Base-by-base conservation (phyloP, 35 echinoderm and acorn worm species). In the Amphiura filiformis region DNA sequence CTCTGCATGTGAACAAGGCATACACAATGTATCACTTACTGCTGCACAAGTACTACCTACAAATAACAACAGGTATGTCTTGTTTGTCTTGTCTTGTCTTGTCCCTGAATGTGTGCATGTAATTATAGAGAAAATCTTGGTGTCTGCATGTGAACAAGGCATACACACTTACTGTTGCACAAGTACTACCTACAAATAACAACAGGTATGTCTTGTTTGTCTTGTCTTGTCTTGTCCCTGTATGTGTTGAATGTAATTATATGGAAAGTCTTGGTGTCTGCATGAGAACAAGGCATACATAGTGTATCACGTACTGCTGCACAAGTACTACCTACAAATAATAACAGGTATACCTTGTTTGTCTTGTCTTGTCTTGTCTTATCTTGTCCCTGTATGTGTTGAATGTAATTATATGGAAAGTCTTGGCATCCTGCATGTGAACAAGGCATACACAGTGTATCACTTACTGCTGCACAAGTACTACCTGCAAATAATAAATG, bases 11-110 rank as follows among this genome's bases (percentile, higher is more conserved):
- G 40, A 81, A 13, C 35, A 44, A 32, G 92, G 92, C 35, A 77
- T 94, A 26, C 92, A 94, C 33, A 61, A 90, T 39, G 82, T 94
- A 5, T 30, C 79, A 34, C 76, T 94, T 39, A 90, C 92, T 2
- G 82, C 81, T 31, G 83, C 82, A 40, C 35, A 85, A 18, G 81
- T 30, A 81, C 42, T 85, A 18, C 82, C 87, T 35, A 38, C 36
- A 30, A 33, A 76, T 11, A 86, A 39, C 36, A 39, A 56, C 20
- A 86, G 70, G 84, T 86, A 22, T 12, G 84, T 86, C 4, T 52
- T 20, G 20, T 52, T 52, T 52, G 20, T 52, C 20, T 52, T 52
- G 7, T 7, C 44, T 52, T 52, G 7, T 52, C 7, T 11, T 52
- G 44, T 11, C 44, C 44, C 44, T 11, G 20, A 52, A 52, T 11